These are phyloP conservation scores for Tokudaia tokunoshimensis DNA, from an alignment of 2,797 vertebrate species.

Conservation along the genomic window DNA sequence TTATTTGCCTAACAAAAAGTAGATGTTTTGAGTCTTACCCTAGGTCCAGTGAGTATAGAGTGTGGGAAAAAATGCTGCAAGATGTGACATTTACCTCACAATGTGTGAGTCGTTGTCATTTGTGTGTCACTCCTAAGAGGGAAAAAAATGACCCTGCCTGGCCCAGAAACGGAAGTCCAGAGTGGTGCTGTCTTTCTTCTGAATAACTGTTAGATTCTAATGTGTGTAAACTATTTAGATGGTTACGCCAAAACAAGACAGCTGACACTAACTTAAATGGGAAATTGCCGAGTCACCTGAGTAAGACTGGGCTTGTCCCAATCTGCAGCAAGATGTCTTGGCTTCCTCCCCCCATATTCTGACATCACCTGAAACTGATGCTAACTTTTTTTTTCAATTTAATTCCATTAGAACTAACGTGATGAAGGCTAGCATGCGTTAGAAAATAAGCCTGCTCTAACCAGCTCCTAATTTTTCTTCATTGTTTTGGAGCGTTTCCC, in stretches of 20 bases:
- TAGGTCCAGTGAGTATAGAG: background rate
- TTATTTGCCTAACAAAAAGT: background rate
- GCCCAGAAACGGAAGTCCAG: slow-evolving; percentile 37
- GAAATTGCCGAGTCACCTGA: slow-evolving; percentile 36
- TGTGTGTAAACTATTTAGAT: slow-evolving; percentile 38
- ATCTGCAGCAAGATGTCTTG: background rate
- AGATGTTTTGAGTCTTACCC: background rate
- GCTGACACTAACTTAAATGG: background rate
- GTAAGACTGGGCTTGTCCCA: slow-evolving; percentile 4
- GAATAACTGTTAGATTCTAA: slow-evolving; percentile 60
- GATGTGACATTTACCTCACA: background rate
- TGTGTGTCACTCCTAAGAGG: background rate
- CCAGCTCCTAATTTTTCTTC: slow-evolving; percentile 47
- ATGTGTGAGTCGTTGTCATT: background rate
- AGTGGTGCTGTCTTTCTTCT: background rate
- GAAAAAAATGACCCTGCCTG: background rate
- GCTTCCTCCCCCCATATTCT: background rate
- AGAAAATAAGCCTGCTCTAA: slow-evolving; percentile 42
- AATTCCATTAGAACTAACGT: slow-evolving; percentile 52
- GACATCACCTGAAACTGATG: background rate
- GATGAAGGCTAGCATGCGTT: background rate
- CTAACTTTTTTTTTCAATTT: slow-evolving; percentile 54
- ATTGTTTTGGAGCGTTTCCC: slow-evolving; percentile 62
- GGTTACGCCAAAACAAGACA: slow-evolving; percentile 8
- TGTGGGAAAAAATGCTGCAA: background rate